A percentile compares a stretch with the other conserved stretches of the same genome.
Conservation (phyloP, 1,140 invertebrate genomes). For the Neodiprion fabricii region DNA sequence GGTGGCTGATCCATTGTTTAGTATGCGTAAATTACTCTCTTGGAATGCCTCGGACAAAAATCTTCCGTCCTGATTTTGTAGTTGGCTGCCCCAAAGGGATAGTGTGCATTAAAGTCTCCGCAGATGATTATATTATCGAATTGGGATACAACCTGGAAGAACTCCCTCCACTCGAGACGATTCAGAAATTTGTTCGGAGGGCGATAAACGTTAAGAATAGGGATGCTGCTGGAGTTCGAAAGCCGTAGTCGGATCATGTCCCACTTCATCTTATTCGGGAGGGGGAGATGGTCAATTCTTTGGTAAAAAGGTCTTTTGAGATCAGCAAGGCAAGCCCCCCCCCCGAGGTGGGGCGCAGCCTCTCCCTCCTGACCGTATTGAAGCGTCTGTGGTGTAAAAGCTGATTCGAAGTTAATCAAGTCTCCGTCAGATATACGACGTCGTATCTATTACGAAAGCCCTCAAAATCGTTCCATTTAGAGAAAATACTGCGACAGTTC, state of each 20-base stretch:
- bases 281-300: not conserved
- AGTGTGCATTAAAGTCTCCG: constrained; percentile 29
- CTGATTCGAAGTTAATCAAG: constrained; percentile 12
- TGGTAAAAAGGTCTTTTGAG: constrained; percentile 15
- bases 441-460: constrained; percentile 18
- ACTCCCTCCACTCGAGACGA: not conserved
- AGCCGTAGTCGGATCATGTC: constrained; percentile 6
- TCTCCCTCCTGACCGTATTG: constrained; percentile 25
- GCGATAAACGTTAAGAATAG: constrained; percentile 16
- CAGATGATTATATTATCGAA: constrained; percentile 10
- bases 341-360: not conserved
- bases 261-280: constrained; percentile 9
- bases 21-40: too few relatives aligned
- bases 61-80: too few relatives aligned
- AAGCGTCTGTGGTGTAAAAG: constrained; percentile 9
- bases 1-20: too few relatives aligned
- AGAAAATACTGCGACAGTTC: constrained; percentile 21
- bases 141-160: not conserved
- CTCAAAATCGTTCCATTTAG: constrained; percentile 21
- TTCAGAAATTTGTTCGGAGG: not conserved
- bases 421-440: constrained; percentile 19
- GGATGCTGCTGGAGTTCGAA: not conserved
- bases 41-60: too few relatives aligned
- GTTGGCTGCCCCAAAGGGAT: not conserved
- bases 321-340: constrained; percentile 19